These are phyloP conservation scores for Leptogaster cylindrica DNA, from an alignment of 2,888 invertebrate genomes.

Conservation along the genomic window DNA sequence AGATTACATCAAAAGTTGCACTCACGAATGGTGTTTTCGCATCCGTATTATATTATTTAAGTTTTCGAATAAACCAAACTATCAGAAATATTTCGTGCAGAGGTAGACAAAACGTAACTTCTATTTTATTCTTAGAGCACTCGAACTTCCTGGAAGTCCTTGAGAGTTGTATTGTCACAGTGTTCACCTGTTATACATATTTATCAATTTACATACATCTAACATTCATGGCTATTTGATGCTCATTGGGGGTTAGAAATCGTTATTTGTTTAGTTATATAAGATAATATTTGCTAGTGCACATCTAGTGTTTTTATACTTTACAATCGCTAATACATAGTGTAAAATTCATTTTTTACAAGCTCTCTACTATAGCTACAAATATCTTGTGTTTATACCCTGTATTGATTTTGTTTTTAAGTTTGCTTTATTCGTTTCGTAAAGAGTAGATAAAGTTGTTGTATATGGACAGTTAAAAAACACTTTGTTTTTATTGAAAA, in stretches of 20 bases:
- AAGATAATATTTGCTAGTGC: neutral
- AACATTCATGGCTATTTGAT: no score
- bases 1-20: neutral
- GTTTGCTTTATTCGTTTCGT: neutral
- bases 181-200: neutral
- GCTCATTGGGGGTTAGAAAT: neutral
- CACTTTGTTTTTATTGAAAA: neutral
- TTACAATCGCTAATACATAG: constrained; percentile 18
- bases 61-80: no score
- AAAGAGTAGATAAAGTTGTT: neutral
- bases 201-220: no score
- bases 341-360: constrained; percentile 6
- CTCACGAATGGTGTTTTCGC: no score
- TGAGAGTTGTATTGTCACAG: constrained; percentile 25
- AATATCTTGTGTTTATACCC: constrained; percentile 22
- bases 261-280: neutral
- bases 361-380: constrained; percentile 15
- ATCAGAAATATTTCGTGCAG: constrained; percentile 2
- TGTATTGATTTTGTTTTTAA: constrained; percentile 11
- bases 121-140: no score
- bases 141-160: no score
- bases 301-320: constrained; percentile 8
- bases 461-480: neutral
- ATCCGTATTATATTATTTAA: no score
- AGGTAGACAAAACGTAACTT: constrained; percentile 14